Evolutionary conservation across 2,113 vertebrate species (phyloP).

Genomic region (Pagrus major): DNA sequence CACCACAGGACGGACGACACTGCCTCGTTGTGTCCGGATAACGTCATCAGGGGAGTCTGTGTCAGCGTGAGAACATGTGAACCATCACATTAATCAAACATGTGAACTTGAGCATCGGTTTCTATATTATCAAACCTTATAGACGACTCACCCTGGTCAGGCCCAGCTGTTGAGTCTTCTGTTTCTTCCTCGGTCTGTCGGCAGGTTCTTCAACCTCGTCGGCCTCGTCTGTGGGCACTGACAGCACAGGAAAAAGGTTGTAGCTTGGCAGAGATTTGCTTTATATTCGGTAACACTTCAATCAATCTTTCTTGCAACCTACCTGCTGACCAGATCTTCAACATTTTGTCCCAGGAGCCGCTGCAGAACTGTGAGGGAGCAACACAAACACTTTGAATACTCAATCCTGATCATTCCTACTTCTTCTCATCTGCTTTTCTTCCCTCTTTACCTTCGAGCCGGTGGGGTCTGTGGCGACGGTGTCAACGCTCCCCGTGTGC

Average conservation of each 20-base stretch:
- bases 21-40: constrained; percentile 95
- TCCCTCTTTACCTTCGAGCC: constrained; percentile 88
- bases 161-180: constrained; percentile 95
- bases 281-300: not conserved
- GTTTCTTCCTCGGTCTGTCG: constrained; percentile 94
- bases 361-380: constrained; percentile 92
- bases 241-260: not conserved
- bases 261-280: not conserved
- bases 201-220: constrained; percentile 90
- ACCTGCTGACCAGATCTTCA: constrained; percentile 99
- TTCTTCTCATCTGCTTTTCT: too few species aligned
- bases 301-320: constrained; percentile 9
- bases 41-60: constrained; percentile 93
- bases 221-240: constrained; percentile 94
- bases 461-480: constrained; percentile 88
- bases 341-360: constrained; percentile 99
- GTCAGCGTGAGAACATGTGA: not conserved
- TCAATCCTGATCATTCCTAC: not conserved
- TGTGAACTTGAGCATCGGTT: not conserved
- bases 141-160: constrained; percentile 88
- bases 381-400: constrained; percentile 42
- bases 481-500: constrained; percentile 93
- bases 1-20: constrained; percentile 95
- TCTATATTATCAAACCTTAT: too few species aligned
- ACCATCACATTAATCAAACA: not conserved